phyloP scores from a whole-genome alignment of 2,888 invertebrate species.

The Trachelus troglodyta region DNA sequence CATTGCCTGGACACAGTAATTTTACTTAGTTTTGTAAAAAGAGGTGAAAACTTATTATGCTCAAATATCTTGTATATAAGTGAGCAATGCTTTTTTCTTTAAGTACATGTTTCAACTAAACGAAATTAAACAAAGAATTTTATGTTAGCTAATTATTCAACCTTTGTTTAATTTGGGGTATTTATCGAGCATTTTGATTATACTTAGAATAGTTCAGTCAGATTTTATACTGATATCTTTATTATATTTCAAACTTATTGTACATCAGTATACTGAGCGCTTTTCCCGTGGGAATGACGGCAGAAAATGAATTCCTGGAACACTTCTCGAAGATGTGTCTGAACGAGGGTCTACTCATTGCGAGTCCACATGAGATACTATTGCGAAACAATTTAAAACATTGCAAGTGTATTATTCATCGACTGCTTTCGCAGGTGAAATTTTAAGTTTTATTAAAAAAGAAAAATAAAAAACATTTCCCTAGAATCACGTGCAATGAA shows the following conservation, averaged over 20 bases:
- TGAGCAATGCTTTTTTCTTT: too few species aligned
- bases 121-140: too few species aligned
- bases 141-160: too few species aligned
- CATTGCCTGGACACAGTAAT: too few species aligned
- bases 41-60: too few species aligned
- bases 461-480: not conserved
- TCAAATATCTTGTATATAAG: too few species aligned
- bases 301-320: not conserved
- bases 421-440: slow-evolving; percentile 50
- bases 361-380: not conserved
- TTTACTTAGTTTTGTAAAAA: too few species aligned
- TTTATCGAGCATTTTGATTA: not conserved
- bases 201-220: not conserved
- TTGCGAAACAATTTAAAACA: slow-evolving; percentile 40
- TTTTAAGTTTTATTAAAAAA: not conserved
- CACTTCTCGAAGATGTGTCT: not conserved
- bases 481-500: not conserved
- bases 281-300: not conserved
- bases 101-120: too few species aligned
- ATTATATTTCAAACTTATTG: not conserved
- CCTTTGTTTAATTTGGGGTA: not conserved
- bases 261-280: not conserved
- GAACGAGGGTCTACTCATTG: not conserved
- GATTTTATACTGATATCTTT: not conserved
- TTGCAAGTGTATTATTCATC: slow-evolving; percentile 49